Conservation (phyloP, 2,888 invertebrate species). For the Pedicia rivosa region DNA sequence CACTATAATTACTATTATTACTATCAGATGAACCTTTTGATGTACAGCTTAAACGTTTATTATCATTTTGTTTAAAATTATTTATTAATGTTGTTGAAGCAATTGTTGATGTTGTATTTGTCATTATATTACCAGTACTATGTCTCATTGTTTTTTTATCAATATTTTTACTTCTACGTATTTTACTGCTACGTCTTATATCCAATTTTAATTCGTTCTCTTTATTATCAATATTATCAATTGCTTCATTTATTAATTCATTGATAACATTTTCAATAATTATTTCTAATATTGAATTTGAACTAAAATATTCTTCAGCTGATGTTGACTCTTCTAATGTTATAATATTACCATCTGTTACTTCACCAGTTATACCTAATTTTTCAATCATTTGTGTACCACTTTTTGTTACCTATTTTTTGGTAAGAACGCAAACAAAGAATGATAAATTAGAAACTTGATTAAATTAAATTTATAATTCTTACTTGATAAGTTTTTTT, state of each 20-base stretch:
- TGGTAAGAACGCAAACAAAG: too few relatives aligned
- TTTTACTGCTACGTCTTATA: not conserved
- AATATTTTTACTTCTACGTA: constrained; percentile 10
- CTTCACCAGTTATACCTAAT: constrained; percentile 11
- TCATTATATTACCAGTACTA: constrained; percentile 9
- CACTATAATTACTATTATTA: constrained; percentile 19
- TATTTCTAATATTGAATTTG: constrained; percentile 11
- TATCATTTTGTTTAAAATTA: constrained; percentile 5
- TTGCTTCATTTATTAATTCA: constrained; percentile 39
- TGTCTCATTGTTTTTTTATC: constrained; percentile 11
- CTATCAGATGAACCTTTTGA: constrained; percentile 30
- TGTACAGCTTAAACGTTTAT: constrained; percentile 27
- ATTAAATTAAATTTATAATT: not conserved
- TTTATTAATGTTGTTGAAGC: constrained; percentile 11
- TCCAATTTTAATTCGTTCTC: constrained; percentile 8
- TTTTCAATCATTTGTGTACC: constrained; percentile 15
- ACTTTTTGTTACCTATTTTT: constrained; percentile 13
- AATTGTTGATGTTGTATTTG: constrained; percentile 17
- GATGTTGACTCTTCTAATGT: constrained; percentile 39
- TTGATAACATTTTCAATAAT: constrained; percentile 23
- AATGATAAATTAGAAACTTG: too few relatives aligned
- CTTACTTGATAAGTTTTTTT: constrained; percentile 28
- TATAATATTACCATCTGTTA: constrained; percentile 23
- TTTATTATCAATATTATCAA: constrained; percentile 19
- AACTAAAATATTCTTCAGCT: constrained; percentile 50